phyloP scores from a whole-genome alignment of 2,797 vertebrate species.

The Acanthornis magna region DNA sequence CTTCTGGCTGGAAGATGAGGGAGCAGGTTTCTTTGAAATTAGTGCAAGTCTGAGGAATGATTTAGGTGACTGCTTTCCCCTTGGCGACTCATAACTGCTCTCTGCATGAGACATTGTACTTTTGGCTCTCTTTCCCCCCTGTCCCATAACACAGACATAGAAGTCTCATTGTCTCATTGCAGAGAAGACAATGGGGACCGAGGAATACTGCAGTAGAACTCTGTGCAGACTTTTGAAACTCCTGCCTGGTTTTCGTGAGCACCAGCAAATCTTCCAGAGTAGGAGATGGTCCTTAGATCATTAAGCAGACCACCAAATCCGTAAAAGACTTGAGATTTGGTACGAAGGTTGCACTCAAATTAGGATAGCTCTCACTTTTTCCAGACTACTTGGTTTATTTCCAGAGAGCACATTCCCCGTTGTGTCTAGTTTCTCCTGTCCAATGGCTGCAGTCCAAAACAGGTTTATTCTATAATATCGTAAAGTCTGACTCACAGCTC shows the following conservation, averaged over 20 bases:
- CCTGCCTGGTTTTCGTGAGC: background rate
- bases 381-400: slow-evolving; percentile 64
- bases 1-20: slow-evolving; percentile 47
- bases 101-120: slow-evolving; percentile 16
- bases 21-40: slow-evolving; percentile 55
- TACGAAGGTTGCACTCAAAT: slow-evolving; percentile 27
- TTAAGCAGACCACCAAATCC: background rate
- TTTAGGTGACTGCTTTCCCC: slow-evolving; percentile 55
- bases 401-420: slow-evolving; percentile 58
- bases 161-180: slow-evolving; percentile 14
- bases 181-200: background rate
- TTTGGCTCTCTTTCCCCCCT: background rate
- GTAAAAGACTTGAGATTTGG: slow-evolving; percentile 21
- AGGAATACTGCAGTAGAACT: background rate
- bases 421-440: slow-evolving; percentile 60
- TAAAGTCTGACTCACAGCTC: slow-evolving; percentile 52
- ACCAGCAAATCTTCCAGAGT: background rate
- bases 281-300: background rate
- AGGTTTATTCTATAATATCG: slow-evolving; percentile 56
- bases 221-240: background rate
- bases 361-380: slow-evolving; percentile 48
- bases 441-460: slow-evolving; percentile 57
- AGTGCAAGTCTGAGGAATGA: slow-evolving; percentile 44
- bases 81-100: slow-evolving; percentile 27
- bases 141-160: slow-evolving; percentile 8